Conservation (phyloP, 2,797 vertebrate genomes). For the Buceros bicornis region DNA sequence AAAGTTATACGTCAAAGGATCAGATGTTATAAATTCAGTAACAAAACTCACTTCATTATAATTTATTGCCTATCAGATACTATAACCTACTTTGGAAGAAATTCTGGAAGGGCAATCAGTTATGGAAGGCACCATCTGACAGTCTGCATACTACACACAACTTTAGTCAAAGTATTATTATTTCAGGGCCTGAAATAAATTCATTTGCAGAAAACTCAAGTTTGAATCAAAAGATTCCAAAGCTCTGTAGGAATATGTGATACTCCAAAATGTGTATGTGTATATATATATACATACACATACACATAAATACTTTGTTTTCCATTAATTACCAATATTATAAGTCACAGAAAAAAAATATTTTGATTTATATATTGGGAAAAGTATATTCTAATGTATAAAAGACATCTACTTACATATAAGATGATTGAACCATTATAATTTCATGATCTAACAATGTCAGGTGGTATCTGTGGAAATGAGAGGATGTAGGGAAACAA, state of each 20-base stretch:
- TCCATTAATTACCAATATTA: neutral
- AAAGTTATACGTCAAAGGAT: neutral
- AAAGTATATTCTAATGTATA: neutral
- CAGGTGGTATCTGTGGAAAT: neutral
- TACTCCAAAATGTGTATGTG: neutral
- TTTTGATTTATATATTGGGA: neutral
- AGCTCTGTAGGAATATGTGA: neutral
- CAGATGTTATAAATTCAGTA: constrained; percentile 5
- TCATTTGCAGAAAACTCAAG: neutral
- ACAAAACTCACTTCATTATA: neutral
- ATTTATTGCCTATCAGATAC: constrained; percentile 25
- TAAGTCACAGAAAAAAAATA: neutral
- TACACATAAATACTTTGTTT: neutral
- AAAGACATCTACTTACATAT: neutral
- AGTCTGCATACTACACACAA: neutral
- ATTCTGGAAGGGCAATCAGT: constrained; percentile 45
- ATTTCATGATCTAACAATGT: neutral
- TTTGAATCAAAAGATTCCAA: neutral
- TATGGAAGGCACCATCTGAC: constrained; percentile 23
- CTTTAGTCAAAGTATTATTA: neutral
- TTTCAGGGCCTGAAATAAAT: neutral
- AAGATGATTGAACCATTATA: neutral
- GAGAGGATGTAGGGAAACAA: neutral
- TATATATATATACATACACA: neutral
- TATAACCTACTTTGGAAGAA: constrained; percentile 26